These are phyloP conservation scores for Brachypodius melanocephalos DNA, from an alignment of 2,113 vertebrate genomes.

Conservation along the genomic window DNA sequence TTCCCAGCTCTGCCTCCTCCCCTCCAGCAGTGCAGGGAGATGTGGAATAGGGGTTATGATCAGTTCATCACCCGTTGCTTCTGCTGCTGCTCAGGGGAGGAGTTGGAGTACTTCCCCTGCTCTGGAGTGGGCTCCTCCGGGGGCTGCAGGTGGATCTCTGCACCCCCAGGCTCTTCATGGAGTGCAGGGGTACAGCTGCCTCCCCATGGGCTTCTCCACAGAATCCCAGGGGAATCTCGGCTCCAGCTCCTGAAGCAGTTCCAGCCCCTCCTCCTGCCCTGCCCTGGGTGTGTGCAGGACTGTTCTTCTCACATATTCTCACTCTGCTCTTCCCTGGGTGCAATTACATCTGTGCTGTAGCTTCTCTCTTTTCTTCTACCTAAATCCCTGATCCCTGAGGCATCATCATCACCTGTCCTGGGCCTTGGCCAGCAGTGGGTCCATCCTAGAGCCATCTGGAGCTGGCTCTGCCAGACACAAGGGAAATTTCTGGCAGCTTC, in stretches of 20 bases:
- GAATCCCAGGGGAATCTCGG: not conserved
- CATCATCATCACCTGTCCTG: not conserved
- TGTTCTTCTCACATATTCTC: not conserved
- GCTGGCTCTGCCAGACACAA: not conserved
- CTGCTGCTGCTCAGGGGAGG: not conserved
- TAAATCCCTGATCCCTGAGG: not conserved
- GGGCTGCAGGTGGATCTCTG: not conserved
- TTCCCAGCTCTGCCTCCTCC: not conserved
- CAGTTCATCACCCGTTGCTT: not conserved
- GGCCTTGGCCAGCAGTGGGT: not conserved
- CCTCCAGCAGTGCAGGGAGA: not conserved
- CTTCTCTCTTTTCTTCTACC: not conserved
- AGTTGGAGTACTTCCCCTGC: not conserved
- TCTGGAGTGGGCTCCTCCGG: not conserved
- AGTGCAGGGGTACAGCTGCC: not conserved
- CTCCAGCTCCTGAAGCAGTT: not conserved
- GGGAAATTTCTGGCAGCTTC: not conserved
- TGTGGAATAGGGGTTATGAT: not conserved
- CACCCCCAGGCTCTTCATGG: not conserved
- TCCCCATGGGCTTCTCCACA: not conserved
- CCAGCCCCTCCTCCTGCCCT: not conserved
- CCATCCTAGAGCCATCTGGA: not conserved
- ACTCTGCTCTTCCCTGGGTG: not conserved
- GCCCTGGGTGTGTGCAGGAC: not conserved
- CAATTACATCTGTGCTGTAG: not conserved